Evolutionary conservation across 2,888 invertebrate species (phyloP).

Genomic region (Luperina testacea): DNA sequence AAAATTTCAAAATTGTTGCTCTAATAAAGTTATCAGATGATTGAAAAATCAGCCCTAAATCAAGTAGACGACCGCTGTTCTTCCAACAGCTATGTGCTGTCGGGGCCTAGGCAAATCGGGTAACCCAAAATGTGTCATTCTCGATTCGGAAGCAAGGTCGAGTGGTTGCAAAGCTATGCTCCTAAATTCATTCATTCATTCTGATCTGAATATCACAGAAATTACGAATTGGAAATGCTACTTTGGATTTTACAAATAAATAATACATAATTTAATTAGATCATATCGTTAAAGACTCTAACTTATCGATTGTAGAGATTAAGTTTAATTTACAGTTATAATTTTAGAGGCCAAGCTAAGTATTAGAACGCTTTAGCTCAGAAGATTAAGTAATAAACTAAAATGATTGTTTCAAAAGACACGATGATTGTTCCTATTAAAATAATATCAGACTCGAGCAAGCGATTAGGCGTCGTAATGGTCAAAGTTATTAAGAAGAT

Average conservation of each 20-base stretch:
- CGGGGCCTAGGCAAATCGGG: too few species aligned
- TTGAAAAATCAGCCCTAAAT: too few species aligned
- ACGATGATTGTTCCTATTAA: slow-evolving; percentile 46
- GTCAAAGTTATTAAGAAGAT: slow-evolving; percentile 32
- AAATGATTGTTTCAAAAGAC: slow-evolving; percentile 36
- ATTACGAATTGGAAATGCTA: background rate
- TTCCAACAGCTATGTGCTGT: too few species aligned
- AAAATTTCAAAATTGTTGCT: too few species aligned
- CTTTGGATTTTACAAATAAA: background rate
- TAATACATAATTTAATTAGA: background rate
- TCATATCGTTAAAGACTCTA: background rate
- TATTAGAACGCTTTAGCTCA: background rate
- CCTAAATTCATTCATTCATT: too few species aligned
- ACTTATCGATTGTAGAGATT: background rate
- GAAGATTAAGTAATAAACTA: slow-evolving; percentile 34
- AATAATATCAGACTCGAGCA: slow-evolving; percentile 44
- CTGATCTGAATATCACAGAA: background rate
- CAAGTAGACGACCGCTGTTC: too few species aligned
- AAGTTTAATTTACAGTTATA: background rate
- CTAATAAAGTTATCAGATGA: too few species aligned
- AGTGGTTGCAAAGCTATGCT: too few species aligned
- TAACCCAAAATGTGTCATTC: too few species aligned
- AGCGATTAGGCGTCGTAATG: slow-evolving; percentile 36
- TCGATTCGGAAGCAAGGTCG: too few species aligned
- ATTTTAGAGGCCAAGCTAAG: slow-evolving; percentile 35